Base-by-base conservation (phyloP, 2,888 invertebrate genomes). In the Cheilosia impressa region DNA sequence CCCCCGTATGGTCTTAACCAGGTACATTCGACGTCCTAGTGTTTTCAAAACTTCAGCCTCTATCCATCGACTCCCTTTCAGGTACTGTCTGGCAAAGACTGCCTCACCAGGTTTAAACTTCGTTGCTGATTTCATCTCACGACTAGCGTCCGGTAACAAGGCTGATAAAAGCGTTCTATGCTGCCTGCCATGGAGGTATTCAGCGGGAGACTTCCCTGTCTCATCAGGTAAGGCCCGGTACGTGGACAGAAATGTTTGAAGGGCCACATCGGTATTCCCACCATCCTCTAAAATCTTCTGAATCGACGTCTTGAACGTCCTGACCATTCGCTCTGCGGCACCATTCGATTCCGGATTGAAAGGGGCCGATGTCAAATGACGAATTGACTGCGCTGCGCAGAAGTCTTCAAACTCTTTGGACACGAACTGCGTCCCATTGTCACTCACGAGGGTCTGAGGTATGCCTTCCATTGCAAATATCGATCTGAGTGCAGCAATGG, bases 131-230 rank as follows among this genome's bases (percentile, higher is more conserved):
- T 24, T 53, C 2, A 15, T 43, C 2, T n/a, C 24, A 7, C 17
- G 52, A 7, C 17, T 41, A 15, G 17, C n/a, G n/a, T 53, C 53
- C 22, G 53, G 66, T 22, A 63, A 13, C 34, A 63, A 17, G 3
- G 47, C 50, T 19, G 65, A 57, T 13, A 34, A 63, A 27, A 57
- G 31, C 7, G 68, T 55, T 4, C 45, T 13, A 68, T 43, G 55
- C 4, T 55, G 27, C 27, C 68, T 55, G 17, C 45, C 43, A 45
- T 68, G 55, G 17, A 68, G 19, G 17, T 57, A 5, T n/a, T 69
- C 68, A 34, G 68, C 66, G n/a, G 53, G 22, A 27, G 68, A 69
- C 15, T 57, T 69, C 15, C 57, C 34, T 22, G 57, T 22, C 57
- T 69, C 47, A 58, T 50, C 7, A 13, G 63, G 47, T 31, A 27